phyloP scores from a whole-genome alignment of 2,888 invertebrate species.

The Chymomyza amoena region DNA sequence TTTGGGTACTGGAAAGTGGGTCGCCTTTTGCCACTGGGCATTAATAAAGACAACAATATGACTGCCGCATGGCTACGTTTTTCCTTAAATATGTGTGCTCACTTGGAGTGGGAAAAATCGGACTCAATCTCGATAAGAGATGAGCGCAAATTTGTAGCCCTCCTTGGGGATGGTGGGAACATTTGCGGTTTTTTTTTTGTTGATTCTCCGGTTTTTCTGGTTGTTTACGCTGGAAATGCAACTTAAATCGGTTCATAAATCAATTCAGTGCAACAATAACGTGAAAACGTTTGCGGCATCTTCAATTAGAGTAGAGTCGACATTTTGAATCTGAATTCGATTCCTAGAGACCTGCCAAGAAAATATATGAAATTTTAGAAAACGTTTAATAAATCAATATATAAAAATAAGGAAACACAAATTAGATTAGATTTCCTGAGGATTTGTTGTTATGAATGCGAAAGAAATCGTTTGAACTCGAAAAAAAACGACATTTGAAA shows the following conservation, averaged over 20 bases:
- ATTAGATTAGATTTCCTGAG: no score
- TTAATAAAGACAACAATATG: slow-evolving; percentile 64
- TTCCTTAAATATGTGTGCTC: background rate
- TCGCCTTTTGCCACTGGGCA: slow-evolving; percentile 56
- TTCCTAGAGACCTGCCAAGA: no score
- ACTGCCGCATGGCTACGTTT: slow-evolving; percentile 12
- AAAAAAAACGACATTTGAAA: no score
- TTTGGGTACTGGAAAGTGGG: background rate
- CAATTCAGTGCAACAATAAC: no score
- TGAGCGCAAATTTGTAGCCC: background rate
- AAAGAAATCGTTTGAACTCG: no score
- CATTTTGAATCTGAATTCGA: no score
- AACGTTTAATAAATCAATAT: no score
- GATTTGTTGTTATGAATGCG: no score
- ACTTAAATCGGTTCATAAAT: background rate
- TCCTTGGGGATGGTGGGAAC: background rate
- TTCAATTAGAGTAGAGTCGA: no score
- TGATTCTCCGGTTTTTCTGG: background rate
- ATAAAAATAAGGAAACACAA: no score
- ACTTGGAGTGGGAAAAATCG: slow-evolving; percentile 13
- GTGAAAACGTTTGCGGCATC: no score
- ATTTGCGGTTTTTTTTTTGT: background rate
- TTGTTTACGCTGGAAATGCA: background rate
- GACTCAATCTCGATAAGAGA: background rate
- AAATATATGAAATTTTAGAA: no score